Base-by-base conservation (phyloP, 2,797 vertebrate species). In the Rhynchonycteris naso region DNA sequence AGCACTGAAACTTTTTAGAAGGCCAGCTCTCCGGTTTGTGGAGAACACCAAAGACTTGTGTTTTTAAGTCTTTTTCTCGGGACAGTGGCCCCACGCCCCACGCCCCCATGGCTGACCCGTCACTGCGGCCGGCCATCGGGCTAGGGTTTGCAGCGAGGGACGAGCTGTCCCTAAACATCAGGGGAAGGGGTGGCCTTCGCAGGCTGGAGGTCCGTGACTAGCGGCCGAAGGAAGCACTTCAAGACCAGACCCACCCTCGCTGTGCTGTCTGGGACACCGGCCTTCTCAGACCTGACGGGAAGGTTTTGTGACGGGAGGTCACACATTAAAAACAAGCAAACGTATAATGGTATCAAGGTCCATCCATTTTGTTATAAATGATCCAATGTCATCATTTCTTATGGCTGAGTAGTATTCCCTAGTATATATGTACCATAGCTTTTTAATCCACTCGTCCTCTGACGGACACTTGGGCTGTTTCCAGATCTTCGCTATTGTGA, bases 141-240 rank as follows among this genome's bases (percentile, higher is more conserved):
- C 47, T 16, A 0, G 1, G 2, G 3, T 6, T 12, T 2, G 4
- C 59, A 80, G 52, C 16, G 7, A 11, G 1, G 2, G 4, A 2
- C 5, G 5, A 24, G 5, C 6, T 18, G 1, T n/a, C 30, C 18
- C 21, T 1, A 43, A 28, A 13, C 63, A 1, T n/a, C 19, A 2
- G 1, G 38, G 50, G 35, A 14, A 13, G 7, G 30, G 13, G 28
- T 1, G n/a, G 33, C 22, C 30, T 65, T 22, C 16, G 15, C 16
- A 0, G 2, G 50, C 0, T 3, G 28, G 71, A 8, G 11, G 4
- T 0, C 18, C 8, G 4, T 2, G 18, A 22, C 18, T 0, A 22
- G 22, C 50, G 1, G 11, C 22, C 4, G 0, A 3, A 18, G 75
- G 75, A n/a, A 7, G 5, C 43, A 8, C n/a, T 50, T 78, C 5